Percentiles rank a stretch among this genome's conserved stretches.
phyloP scores from a whole-genome alignment of 2,797 vertebrate genomes.

The Heterohyrax brucei region DNA sequence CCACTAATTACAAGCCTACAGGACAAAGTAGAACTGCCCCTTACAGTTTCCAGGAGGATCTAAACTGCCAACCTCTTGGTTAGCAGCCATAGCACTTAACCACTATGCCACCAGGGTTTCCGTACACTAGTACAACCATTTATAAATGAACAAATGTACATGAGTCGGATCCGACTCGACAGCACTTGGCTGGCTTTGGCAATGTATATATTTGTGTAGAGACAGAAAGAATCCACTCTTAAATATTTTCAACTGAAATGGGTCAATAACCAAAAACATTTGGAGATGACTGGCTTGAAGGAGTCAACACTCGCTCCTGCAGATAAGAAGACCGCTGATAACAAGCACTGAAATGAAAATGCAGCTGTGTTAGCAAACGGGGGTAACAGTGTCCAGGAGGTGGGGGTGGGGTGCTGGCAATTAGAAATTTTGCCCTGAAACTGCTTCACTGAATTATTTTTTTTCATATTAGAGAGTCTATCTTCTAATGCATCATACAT shows the following conservation, averaged over 20 bases:
- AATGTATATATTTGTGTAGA: not conserved
- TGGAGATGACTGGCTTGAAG: not conserved
- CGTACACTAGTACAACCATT: no score
- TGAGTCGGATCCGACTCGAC: no score
- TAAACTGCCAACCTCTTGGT: no score
- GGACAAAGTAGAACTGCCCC: no score
- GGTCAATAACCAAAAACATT: not conserved
- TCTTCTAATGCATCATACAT: not conserved
- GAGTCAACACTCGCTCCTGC: not conserved
- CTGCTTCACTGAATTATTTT: no score
- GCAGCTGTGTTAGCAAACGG: not conserved
- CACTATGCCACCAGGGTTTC: no score
- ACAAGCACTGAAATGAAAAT: not conserved
- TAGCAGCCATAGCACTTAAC: no score
- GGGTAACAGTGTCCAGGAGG: not conserved
- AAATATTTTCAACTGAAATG: not conserved
- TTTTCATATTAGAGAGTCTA: not conserved
- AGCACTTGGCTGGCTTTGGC: no score
- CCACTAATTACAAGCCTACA: no score
- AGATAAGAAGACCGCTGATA: not conserved
- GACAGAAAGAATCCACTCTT: not conserved
- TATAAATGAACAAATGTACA: not conserved
- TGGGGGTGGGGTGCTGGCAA: fast-evolving
- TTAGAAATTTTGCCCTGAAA: not conserved
- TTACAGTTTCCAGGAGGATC: no score